Base-by-base conservation (phyloP, 2,888 invertebrate species). In the Petrophora chlorosata region DNA sequence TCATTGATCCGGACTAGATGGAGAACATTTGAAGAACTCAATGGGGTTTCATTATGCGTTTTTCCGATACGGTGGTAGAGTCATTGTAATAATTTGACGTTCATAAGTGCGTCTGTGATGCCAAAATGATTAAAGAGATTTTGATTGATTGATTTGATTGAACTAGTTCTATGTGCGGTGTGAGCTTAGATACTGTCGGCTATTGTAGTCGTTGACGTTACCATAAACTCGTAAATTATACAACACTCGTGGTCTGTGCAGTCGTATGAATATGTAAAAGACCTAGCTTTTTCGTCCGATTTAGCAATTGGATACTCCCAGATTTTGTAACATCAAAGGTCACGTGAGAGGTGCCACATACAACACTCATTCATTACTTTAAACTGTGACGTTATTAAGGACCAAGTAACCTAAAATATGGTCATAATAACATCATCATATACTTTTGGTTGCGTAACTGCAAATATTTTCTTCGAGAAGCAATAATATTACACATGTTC, bases 171-270 rank as follows among this genome's bases (percentile, higher is more conserved):
- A 10, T 1, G 16, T 32, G n/a, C n/a, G n/a, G n/a, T 5, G 7
- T 23, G 22, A 25, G 15, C 7, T 36, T 15, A 5, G 13, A 3
- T 28, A 38, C 38, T 38, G 38, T 14, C 3, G 12, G 12, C 5
- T 5, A 15, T 1, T 39, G 12, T 7, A 7, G 13, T 16, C 29
- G 22, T 9, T 17, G 19, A 16, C 16, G 19, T 26, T 13, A 36
- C 9, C n/a, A 28, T 39, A 52, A 54, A 52, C 61, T 51, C 56
- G 55, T 61, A 57, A 56, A 56, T 56, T 61, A 61, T 56, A 59
- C 59, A 61, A 59, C 41, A 51, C 38, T 26, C 41, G 34, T 42
- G 40, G 47, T 53, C 46, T 23, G 39, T 28, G 19, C 41, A 42
- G 30, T 29, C 36, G 42, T 29, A 40, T 57, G 47, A 55, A 60